Base-by-base conservation (phyloP, 53 echinoderm and acorn worm species). In the Pentamera pediparva region DNA sequence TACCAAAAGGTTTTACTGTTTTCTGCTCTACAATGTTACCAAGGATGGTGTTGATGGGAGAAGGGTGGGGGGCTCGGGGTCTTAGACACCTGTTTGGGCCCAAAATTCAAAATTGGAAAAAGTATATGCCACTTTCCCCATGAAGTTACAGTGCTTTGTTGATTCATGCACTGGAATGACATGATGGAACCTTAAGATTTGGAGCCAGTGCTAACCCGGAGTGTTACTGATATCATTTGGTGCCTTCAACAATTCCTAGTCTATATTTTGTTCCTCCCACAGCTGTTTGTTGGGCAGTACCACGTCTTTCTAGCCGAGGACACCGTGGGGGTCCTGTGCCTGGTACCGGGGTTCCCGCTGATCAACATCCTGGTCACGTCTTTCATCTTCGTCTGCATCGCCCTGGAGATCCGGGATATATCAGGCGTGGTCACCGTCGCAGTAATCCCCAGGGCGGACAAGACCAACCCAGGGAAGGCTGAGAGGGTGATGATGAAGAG, bases 251-350 rank as follows among this genome's bases (percentile, higher is more conserved):
- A 17, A n/a, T 67, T 67, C 17, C 11, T 69, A n/a, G n/a, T n/a
- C n/a, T n/a, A n/a, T n/a, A n/a, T n/a, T n/a, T n/a, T 54, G 22
- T 62, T 45, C 37, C 21, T 57, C 34, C 35, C 28, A 31, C 86
- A 93, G 93, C 84, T 89, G 0, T 93, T 93, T 36, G 89, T 93
- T 54, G 81, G 85, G 13, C 93, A 93, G 70, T 93, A 93, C 57
- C 93, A 93, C 75, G 86, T 98, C 48, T 98, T 91, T 91, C 75
- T 98, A 28, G 98, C 91, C 17, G 80, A 87, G 39, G 98, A 98
- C 74, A 98, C 98, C 12, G 86, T 82, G 11, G 86, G 86, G 37
- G 78, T 88, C 57, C 74, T 98, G 20, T 75, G 86, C 24, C 78
- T 98, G 1, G 53, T 98, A 18, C 98, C 98, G 2, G 88, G 91